phyloP scores from a whole-genome alignment of 2,113 vertebrate genomes.

The Ramphastos sulfuratus region DNA sequence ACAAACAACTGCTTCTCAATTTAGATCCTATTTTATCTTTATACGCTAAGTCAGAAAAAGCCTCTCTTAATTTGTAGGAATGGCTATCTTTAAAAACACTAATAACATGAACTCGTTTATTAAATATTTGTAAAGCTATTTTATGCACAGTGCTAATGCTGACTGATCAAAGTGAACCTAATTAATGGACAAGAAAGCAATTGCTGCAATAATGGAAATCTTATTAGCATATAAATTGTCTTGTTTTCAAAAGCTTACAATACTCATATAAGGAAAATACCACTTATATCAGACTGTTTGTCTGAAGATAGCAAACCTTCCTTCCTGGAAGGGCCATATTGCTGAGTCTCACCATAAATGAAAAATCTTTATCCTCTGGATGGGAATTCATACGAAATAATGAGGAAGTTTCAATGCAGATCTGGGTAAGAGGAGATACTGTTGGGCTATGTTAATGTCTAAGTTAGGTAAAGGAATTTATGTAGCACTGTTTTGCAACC shows the following conservation, averaged over 20 bases:
- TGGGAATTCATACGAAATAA: fast-evolving
- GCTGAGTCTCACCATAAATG: not conserved
- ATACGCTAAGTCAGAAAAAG: slow-evolving; percentile 33
- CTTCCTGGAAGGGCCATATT: not conserved
- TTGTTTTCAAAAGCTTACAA: slow-evolving; percentile 18
- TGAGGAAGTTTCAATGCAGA: not conserved
- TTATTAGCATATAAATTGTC: slow-evolving; percentile 33
- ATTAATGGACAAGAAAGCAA: slow-evolving; percentile 54
- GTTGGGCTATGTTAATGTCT: not conserved
- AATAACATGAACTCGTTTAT: slow-evolving; percentile 3
- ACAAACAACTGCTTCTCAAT: slow-evolving; percentile 52
- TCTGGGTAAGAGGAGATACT: not conserved
- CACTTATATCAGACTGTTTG: not conserved
- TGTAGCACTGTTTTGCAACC: not conserved
- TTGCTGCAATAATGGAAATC: not conserved
- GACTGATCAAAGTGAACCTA: slow-evolving; percentile 33
- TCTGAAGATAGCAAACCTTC: not conserved
- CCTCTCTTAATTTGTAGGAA: slow-evolving; percentile 47
- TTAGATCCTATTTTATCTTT: slow-evolving; percentile 63
- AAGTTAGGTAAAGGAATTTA: not conserved
- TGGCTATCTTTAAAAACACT: slow-evolving; percentile 26
- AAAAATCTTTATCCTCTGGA: not conserved
- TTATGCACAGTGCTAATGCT: slow-evolving; percentile 13
- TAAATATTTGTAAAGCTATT: slow-evolving; percentile 49
- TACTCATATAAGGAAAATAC: not conserved